Evolutionary conservation across 2,888 invertebrate species (phyloP), one percentile per base, ranked within the genome.

Genomic region (Dascillus cervinus): DNA sequence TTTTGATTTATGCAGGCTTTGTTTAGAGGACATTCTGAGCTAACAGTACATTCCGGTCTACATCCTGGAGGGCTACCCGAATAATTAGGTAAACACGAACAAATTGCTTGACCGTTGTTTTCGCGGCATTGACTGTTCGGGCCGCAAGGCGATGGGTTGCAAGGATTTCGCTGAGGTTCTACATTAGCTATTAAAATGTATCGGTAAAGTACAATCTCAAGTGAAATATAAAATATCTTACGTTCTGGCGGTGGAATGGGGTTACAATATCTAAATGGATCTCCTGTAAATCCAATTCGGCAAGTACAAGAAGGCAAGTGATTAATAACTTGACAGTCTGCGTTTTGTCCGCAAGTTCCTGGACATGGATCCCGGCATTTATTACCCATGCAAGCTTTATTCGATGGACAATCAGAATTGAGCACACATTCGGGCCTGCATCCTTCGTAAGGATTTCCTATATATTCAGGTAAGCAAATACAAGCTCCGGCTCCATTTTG

Each of bases 121-220:
- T 76, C 77, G 49, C 77, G 75, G 52, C 87, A 87, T 43, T 77
- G 68, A 39, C 86, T 83, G 53, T 85, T 83, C 4, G 83, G 75
- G 20, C 88, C 87, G 54, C 88, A 88, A 0, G 86, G 86, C 2
- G 82, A 79, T 28, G 86, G 85, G 41, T 70, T 63, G 53, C 88
- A 88, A 2, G 85, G 85, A 51, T 79, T 70, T 55, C 32, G 50
- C 41, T 43, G 58, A 31, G 41, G 39, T 35, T 36, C 37, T 26
- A 43, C n/a, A 41, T 47, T 37, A 15, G 17, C 51, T 46, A 12
- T 59, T n/a, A 50, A 51, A 59, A 51, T 71, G 63, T 41, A 75
- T 12, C 11, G 11, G 3, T 22, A 22, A 3, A 5, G n/a, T 11
- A n/a, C 10, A n/a, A 4, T 2, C 11, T 5, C 11, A 8, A 22